Percentiles rank a stretch among this genome's conserved stretches.
Evolutionary conservation across 2,797 vertebrate genomes (phyloP).

Genomic region (Dendrocincla fuliginosa): DNA sequence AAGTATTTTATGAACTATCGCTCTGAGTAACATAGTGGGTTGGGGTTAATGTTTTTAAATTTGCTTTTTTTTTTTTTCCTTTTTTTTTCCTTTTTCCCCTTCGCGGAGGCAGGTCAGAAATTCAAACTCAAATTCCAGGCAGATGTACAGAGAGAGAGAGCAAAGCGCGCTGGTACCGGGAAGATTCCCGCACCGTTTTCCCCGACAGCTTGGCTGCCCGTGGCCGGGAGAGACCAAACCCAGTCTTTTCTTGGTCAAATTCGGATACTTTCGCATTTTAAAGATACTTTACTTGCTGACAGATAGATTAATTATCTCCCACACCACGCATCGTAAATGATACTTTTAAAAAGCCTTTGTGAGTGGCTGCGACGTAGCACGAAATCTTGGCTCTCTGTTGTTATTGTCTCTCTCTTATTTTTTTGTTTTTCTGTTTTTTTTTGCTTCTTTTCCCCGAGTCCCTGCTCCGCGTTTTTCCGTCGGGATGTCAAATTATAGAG

Average conservation of each 20-base stretch:
- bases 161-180: fast-evolving
- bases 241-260: background rate
- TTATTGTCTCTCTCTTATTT: background rate
- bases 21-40: background rate
- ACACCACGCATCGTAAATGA: fast-evolving
- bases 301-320: background rate
- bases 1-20: conserved; percentile 80
- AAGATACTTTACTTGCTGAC: background rate
- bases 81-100: background rate
- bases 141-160: too few species aligned
- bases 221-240: background rate
- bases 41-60: background rate
- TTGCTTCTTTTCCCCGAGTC: background rate
- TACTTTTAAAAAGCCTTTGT: fast-evolving
- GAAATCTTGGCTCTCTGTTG: background rate
- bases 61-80: too few species aligned
- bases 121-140: background rate
- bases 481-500: background rate
- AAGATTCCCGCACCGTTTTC: background rate
- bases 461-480: background rate
- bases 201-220: background rate
- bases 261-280: background rate
- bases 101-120: background rate
- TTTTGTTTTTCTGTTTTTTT: background rate
- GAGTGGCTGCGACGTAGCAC: background rate